phyloP scores from a whole-genome alignment of 2,888 invertebrate species.

The Hylaea fasciaria region DNA sequence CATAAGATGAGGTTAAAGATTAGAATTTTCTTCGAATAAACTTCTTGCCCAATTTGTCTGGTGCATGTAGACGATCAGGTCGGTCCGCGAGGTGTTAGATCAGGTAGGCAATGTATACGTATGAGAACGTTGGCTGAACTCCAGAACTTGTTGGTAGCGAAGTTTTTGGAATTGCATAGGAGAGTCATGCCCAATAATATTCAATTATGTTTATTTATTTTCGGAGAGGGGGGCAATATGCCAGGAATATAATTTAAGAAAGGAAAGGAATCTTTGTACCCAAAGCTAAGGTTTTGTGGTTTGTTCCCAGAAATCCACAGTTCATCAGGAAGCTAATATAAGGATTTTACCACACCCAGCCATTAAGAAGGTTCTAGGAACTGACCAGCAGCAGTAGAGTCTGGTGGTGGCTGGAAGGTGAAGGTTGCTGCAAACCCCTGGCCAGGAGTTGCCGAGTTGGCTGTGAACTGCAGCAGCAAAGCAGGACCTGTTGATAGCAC shows the following conservation, averaged over 20 bases:
- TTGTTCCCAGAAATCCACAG: too few species aligned
- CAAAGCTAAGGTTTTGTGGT: too few species aligned
- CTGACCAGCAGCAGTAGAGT: conserved; percentile 78
- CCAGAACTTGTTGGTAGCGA: conserved; percentile 48
- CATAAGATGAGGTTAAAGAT: too few species aligned
- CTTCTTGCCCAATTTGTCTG: not conserved
- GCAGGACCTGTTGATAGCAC: conserved; percentile 93
- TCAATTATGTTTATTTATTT: not conserved
- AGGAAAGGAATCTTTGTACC: too few species aligned
- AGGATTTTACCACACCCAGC: too few species aligned
- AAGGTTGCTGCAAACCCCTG: conserved; percentile 91
- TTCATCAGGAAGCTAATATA: too few species aligned
- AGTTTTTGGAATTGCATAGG: not conserved
- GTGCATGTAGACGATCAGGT: not conserved
- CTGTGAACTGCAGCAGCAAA: conserved; percentile 92
- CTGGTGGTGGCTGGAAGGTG: conserved; percentile 87
- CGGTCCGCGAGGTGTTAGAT: not conserved
- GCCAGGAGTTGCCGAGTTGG: conserved; percentile 91
- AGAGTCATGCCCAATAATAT: not conserved
- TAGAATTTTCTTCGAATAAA: conserved; percentile 1
- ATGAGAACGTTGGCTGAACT: conserved; percentile 57
- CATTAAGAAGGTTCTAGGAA: too few species aligned
- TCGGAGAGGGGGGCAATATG: not conserved
- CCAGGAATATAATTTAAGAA: not conserved
- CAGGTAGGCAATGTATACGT: too few species aligned